Conservation (phyloP, 1,140 invertebrate species). For the Caenorhabditis brenneri region DNA sequence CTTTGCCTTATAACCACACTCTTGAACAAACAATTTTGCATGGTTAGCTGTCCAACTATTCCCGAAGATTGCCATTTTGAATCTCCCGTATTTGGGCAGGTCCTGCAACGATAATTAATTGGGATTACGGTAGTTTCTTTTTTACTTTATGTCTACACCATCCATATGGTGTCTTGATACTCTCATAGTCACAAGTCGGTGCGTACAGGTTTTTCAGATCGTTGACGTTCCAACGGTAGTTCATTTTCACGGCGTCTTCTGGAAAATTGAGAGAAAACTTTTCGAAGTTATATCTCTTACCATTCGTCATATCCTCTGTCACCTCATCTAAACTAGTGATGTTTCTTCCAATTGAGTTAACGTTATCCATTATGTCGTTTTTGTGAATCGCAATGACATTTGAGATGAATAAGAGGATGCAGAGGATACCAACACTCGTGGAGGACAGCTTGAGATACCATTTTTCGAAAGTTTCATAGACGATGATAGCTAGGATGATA, state of each 20-base stretch:
- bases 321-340: background rate
- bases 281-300: too few species aligned
- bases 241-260: background rate
- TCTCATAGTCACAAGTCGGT: background rate
- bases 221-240: background rate
- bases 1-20: background rate
- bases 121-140: background rate
- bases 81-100: too few species aligned
- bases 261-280: background rate
- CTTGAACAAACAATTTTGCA: background rate
- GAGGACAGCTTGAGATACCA: background rate
- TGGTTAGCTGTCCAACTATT: background rate
- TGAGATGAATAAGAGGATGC: background rate
- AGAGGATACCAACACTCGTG: background rate
- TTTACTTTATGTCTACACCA: constrained; percentile 1
- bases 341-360: background rate
- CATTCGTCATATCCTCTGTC: background rate
- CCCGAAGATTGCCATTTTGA: background rate
- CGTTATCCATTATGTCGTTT: background rate
- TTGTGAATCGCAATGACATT: background rate
- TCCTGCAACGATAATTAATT: too few species aligned
- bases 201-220: background rate
- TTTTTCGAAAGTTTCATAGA: background rate
- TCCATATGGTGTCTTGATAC: background rate
- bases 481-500: background rate